Percentiles rank a stretch among this genome's conserved stretches.
Evolutionary conservation across 2,888 invertebrate species (phyloP).

Genomic region (Leptinotarsa juncta): DNA sequence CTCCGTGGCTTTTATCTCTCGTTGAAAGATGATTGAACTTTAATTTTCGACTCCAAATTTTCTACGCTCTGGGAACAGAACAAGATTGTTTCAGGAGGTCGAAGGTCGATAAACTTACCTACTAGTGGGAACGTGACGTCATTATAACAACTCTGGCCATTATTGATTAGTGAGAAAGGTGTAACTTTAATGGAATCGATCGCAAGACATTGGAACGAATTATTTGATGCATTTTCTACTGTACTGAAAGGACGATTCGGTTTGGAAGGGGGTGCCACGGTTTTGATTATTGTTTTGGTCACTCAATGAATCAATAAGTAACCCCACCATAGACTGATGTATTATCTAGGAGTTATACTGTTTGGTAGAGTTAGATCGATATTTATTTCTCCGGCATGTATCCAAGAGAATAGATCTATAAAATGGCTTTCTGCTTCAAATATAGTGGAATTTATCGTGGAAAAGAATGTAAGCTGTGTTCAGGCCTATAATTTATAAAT

Average conservation of each 20-base stretch:
- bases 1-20: background rate
- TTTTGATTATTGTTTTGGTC: no score
- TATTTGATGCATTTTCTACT: background rate
- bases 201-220: background rate
- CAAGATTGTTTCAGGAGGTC: background rate
- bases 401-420: no score
- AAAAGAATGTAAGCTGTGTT: no score
- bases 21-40: background rate
- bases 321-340: no score
- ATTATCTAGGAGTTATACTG: no score
- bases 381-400: no score
- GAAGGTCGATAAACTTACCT: conserved; percentile 13
- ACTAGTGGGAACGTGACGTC: background rate
- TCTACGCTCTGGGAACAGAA: background rate
- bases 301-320: no score
- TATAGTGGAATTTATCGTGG: no score
- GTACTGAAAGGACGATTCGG: background rate
- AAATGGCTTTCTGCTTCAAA: no score
- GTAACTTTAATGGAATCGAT: background rate
- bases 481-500: no score
- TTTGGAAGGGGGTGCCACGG: background rate
- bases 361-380: no score
- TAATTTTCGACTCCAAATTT: background rate
- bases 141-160: background rate
- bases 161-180: background rate